These are phyloP conservation scores for Cyphomyrmex costatus DNA, from an alignment of 1,140 invertebrate genomes.

Conservation along the genomic window DNA sequence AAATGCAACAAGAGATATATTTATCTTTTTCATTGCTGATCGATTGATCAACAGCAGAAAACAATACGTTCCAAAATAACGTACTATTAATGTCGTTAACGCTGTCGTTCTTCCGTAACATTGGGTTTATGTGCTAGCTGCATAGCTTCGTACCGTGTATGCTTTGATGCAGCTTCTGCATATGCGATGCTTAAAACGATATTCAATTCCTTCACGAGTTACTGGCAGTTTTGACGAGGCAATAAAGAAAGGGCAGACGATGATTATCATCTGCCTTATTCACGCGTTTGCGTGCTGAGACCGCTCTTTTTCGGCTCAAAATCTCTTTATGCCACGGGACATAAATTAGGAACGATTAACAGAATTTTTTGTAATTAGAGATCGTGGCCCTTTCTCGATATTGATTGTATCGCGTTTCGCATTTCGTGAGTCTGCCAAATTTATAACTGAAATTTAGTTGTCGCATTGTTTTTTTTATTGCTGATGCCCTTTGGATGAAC, in stretches of 20 bases:
- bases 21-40: background rate
- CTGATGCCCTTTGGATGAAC: background rate
- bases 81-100: background rate
- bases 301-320: constrained; percentile 28
- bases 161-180: constrained; percentile 24
- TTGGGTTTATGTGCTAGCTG: background rate
- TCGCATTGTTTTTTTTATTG: background rate
- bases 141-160: background rate
- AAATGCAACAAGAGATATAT: background rate
- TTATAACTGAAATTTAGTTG: constrained; percentile 2
- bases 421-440: background rate
- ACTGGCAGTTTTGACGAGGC: constrained; percentile 4
- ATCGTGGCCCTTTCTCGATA: constrained; percentile 53
- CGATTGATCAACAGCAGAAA: background rate
- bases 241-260: constrained; percentile 17
- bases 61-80: background rate
- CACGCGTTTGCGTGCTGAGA: background rate
- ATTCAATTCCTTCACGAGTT: constrained; percentile 29
- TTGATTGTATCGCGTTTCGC: constrained; percentile 46
- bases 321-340: constrained; percentile 13
- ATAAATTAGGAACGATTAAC: constrained; percentile 77
- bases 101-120: background rate
- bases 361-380: constrained; percentile 68
- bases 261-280: constrained; percentile 48
- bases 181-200: constrained; percentile 26